These are phyloP conservation scores for Cydia amplana DNA, from an alignment of 1,140 invertebrate genomes.

Conservation along the genomic window DNA sequence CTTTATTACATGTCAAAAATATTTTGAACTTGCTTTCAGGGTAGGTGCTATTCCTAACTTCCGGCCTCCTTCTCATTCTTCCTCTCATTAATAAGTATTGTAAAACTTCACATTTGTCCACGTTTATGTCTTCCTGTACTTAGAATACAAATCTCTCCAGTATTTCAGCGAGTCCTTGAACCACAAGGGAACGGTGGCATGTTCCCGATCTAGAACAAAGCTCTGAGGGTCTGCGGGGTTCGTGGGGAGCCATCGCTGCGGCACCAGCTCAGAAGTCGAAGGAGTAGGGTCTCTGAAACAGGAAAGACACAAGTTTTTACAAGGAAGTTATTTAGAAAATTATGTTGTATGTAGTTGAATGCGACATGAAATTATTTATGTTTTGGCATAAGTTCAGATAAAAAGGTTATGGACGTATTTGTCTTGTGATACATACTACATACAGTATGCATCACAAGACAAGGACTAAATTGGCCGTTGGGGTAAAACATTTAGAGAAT, in stretches of 20 bases:
- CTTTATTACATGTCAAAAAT: no score
- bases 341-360: neutral
- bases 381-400: neutral
- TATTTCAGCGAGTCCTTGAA: neutral
- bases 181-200: neutral
- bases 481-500: no score
- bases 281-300: slow-evolving; percentile 46
- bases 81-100: no score
- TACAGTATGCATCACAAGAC: no score
- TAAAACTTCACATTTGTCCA: neutral
- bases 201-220: neutral
- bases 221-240: neutral
- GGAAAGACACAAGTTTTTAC: neutral
- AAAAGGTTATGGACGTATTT: neutral
- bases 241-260: slow-evolving; percentile 37
- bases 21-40: neutral
- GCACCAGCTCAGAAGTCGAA: slow-evolving; percentile 27
- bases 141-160: neutral
- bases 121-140: neutral
- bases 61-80: no score
- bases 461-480: no score
- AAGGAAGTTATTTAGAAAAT: neutral
- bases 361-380: no score
- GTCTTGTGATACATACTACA: no score
- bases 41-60: no score